A percentile compares a stretch with the other conserved stretches of the same genome.
These are phyloP conservation scores for Silurus lanzhouensis DNA, from an alignment of 2,797 vertebrate genomes.

Conservation along the genomic window DNA sequence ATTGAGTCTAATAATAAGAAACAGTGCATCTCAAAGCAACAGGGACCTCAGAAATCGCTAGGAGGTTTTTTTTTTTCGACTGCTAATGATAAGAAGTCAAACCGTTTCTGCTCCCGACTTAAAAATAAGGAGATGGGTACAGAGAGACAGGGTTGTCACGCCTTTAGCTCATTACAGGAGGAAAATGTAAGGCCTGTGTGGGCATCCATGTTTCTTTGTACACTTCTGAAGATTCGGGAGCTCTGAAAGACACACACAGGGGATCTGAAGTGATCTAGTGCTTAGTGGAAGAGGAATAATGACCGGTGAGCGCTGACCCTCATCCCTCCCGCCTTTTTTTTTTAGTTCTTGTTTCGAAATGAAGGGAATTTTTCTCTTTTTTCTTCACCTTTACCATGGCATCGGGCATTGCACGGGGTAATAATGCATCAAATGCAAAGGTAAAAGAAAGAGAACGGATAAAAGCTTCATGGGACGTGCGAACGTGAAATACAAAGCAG, in stretches of 20 bases:
- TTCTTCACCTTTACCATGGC: conserved; percentile 46
- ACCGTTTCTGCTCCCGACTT: conserved; percentile 28
- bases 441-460: background rate
- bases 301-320: conserved; percentile 43
- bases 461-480: background rate
- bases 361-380: conserved; percentile 13
- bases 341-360: conserved; percentile 37
- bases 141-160: conserved; percentile 28
- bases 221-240: conserved; percentile 43
- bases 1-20: conserved; percentile 21
- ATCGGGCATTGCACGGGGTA: background rate
- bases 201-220: conserved; percentile 44
- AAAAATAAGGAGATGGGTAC: conserved; percentile 37
- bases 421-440: conserved; percentile 23
- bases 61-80: background rate
- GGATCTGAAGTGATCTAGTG: conserved; percentile 53
- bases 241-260: conserved; percentile 42
- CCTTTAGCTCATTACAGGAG: conserved; percentile 46
- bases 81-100: conserved; percentile 45
- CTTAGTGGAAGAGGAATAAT: conserved; percentile 51
- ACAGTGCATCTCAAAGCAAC: conserved; percentile 8
- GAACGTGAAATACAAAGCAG: background rate
- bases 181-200: conserved; percentile 45
- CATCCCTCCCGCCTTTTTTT: conserved; percentile 2
- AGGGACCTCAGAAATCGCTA: conserved; percentile 10